Conservation (phyloP, 2,113 vertebrate species). For the Coptodon bakossiorum region DNA sequence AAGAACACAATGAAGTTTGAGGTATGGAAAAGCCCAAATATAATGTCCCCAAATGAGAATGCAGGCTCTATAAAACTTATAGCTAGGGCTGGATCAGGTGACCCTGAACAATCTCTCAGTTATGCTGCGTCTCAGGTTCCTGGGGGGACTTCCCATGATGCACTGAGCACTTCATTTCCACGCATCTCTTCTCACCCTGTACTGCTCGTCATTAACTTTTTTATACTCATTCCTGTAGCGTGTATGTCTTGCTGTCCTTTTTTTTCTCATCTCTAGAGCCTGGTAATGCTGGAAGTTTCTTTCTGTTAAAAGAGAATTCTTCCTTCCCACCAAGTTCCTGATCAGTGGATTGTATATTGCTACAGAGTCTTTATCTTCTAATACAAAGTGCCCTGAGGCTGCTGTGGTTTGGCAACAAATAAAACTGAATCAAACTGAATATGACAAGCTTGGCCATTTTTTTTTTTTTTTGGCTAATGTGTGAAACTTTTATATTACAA, state of each 20-base stretch:
- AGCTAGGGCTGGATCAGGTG: neutral
- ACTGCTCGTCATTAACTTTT: neutral
- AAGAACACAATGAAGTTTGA: neutral
- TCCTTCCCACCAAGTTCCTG: neutral
- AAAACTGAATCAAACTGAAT: neutral
- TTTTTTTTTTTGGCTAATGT: neutral
- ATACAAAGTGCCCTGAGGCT: neutral
- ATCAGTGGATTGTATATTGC: neutral
- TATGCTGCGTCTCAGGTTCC: neutral
- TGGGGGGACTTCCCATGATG: neutral
- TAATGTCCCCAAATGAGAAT: neutral
- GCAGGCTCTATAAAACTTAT: neutral
- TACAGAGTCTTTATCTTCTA: neutral
- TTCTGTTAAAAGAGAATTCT: neutral
- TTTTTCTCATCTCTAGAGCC: rapidly evolving
- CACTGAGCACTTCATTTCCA: neutral
- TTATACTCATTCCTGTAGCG: neutral
- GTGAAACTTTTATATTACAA: neutral
- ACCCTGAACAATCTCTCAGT: neutral
- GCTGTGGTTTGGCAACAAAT: neutral
- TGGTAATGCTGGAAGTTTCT: neutral
- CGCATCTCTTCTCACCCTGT: neutral
- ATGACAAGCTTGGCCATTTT: neutral
- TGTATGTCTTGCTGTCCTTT: neutral
- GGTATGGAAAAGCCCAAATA: neutral